These are phyloP conservation scores for Bembecia ichneumoniformis DNA, from an alignment of 2,888 invertebrate species.

Conservation along the genomic window DNA sequence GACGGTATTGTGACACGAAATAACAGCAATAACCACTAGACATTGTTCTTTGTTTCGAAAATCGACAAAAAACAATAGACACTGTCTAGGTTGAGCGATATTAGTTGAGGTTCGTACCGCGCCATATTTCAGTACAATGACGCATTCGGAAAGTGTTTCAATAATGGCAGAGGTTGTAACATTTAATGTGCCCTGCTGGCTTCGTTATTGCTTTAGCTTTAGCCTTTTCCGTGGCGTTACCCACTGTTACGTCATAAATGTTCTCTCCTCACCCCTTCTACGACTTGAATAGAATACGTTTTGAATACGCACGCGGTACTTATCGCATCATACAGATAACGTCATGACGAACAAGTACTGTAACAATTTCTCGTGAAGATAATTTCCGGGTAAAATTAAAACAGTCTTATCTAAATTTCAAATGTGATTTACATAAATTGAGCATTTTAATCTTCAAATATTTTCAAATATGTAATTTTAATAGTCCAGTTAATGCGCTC, in stretches of 20 bases:
- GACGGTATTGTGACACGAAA: neutral
- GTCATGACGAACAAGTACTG: no score
- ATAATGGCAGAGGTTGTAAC: neutral
- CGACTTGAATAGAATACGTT: neutral
- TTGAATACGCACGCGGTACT: neutral
- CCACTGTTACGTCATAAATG: no score
- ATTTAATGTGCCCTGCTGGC: neutral
- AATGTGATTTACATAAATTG: no score
- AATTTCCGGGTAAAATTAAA: no score
- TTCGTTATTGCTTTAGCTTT: neutral
- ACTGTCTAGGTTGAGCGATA: constrained; percentile 1
- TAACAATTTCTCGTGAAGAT: no score
- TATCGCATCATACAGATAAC: no score
- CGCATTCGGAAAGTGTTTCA: neutral
- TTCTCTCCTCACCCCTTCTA: neutral
- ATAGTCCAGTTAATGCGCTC: no score
- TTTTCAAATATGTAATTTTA: no score
- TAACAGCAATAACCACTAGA: constrained; percentile 8
- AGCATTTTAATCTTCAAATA: no score
- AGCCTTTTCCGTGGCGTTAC: no score
- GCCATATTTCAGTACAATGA: neutral
- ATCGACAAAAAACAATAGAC: constrained; percentile 15
- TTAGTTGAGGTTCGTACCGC: neutral
- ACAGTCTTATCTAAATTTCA: no score
- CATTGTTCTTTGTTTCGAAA: constrained; percentile 17